phyloP scores from a whole-genome alignment of 64 coral and sea anemone genomes.

The Montipora cactus region DNA sequence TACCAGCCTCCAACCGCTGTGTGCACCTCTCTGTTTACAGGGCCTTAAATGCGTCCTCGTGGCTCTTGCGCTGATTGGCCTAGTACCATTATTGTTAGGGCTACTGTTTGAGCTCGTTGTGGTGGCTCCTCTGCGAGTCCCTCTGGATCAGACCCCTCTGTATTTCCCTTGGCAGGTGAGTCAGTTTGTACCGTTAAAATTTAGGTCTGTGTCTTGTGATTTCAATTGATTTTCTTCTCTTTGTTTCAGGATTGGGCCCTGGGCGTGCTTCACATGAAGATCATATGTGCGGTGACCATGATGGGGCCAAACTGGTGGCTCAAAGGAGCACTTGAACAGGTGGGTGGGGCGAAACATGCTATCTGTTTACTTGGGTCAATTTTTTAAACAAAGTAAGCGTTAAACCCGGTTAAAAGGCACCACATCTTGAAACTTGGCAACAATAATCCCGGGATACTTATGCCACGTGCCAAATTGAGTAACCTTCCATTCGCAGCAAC shows the following conservation, averaged over 20 bases:
- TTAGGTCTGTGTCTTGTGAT: not conserved
- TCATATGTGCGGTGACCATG: constrained; percentile 99
- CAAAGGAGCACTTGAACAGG: constrained; percentile 94
- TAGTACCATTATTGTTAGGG: constrained; percentile 90
- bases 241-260: constrained; percentile 91
- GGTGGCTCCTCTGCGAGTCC: constrained; percentile 94
- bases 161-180: constrained; percentile 97
- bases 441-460: no score
- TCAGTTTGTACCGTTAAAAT: not conserved
- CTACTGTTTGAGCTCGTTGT: constrained; percentile 98
- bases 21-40: constrained; percentile 9
- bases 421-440: no score
- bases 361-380: not conserved
- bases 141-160: constrained; percentile 95
- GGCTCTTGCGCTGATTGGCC: constrained; percentile 83
- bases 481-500: no score
- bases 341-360: not conserved
- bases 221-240: not conserved
- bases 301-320: constrained; percentile 99
- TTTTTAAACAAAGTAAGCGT: not conserved
- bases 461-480: no score
- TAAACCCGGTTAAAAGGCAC: not conserved
- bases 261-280: constrained; percentile 98
- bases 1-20: not conserved
- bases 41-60: constrained; percentile 81